Evolutionary conservation across 2,888 invertebrate genomes (phyloP), one percentile per base, ranked within the genome.

Genomic region (Andricus quercusramuli): DNA sequence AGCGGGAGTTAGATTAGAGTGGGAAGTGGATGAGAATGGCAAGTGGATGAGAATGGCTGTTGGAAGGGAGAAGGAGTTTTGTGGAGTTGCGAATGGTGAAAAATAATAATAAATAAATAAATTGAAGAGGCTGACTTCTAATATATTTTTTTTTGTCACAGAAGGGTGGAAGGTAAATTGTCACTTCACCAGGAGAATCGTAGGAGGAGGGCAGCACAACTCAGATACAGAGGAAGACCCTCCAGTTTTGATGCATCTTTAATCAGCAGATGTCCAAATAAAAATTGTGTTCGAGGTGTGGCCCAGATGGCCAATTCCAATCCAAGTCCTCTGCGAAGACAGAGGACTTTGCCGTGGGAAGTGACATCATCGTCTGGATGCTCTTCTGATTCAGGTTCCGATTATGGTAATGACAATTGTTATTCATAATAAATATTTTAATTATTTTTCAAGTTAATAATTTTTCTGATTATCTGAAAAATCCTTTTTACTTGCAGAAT

Each of bases 161-260:
- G 32, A 17, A 78, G 78, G 68, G 17, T 80, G 6, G 85, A 86
- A n/a, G 81, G 85, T 77, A 84, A 83, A 78, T 83, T 83, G 77
- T 87, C 87, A 3, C 84, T 84, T 37, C 87, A 88, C 80, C 88
- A 88, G 74, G 84, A 88, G 65, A 89, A 88, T 78, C 85, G 88
- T 44, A 88, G 82, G 64, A 83, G 87, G 80, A 88, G 90, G 8
- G 85, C 86, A 13, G 81, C 84, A 5, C 89, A 88, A 78, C 83
- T 87, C 22, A 80, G 87, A 81, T 85, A 85, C 85, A 85, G 84
- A 79, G 86, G 85, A 79, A 84, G 89, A 68, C 87, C 90, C 15
- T 88, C 90, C 59, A 90, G 89, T 82, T 89, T 89, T 82, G 90
- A 90, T 78, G 86, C 87, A 13, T 85, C 90, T 20, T 83, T 89